phyloP scores from a whole-genome alignment of 2,113 vertebrate genomes.

The Rhizomys pruinosus region DNA sequence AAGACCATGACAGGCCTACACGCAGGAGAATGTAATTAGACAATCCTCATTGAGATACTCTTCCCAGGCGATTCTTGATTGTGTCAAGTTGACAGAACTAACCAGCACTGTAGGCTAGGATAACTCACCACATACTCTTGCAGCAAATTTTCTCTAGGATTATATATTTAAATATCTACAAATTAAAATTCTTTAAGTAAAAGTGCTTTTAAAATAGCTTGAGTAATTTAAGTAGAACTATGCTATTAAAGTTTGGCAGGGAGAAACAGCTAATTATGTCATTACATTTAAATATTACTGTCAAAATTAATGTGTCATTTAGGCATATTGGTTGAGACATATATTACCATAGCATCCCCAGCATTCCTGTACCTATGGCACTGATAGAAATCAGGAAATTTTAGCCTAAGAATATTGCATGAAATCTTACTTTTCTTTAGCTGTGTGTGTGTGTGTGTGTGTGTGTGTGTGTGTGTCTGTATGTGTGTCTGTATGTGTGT shows the following conservation, averaged over 20 bases:
- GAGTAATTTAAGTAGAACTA: constrained; percentile 80
- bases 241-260: constrained; percentile 77
- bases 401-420: background rate
- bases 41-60: background rate
- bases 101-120: background rate
- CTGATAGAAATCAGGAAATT: constrained; percentile 14
- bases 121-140: background rate
- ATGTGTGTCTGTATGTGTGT: background rate
- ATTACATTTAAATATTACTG: constrained; percentile 79
- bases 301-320: constrained; percentile 79
- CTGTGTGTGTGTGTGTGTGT: background rate
- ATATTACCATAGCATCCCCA: background rate
- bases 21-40: background rate
- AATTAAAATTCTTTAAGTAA: constrained; percentile 71
- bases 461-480: background rate
- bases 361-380: background rate
- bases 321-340: constrained; percentile 63
- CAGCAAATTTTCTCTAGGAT: constrained; percentile 16
- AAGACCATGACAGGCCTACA: background rate
- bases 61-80: background rate
- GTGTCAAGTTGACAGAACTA: background rate
- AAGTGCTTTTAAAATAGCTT: constrained; percentile 76
- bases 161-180: constrained; percentile 44
- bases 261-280: constrained; percentile 69
- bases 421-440: constrained; percentile 45